Conservation (phyloP, 2,113 vertebrate species). For the Trinectes maculatus region DNA sequence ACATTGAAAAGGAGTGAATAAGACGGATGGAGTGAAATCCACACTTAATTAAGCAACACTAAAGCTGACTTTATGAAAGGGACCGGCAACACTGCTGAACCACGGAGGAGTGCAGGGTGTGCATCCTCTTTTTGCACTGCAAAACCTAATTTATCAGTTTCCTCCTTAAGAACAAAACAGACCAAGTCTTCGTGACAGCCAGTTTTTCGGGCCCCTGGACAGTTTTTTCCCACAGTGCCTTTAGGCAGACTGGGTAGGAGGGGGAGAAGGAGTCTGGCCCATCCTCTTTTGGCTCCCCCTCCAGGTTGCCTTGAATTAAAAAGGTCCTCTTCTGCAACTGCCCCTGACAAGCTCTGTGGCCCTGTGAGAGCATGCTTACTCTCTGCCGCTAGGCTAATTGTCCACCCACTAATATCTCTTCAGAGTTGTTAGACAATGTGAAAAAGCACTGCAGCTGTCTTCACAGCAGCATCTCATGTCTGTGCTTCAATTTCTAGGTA, state of each 20-base stretch:
- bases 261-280: constrained; percentile 5
- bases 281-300: constrained; percentile 41
- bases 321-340: constrained; percentile 31
- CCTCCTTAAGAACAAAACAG: constrained; percentile 27
- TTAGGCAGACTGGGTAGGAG: constrained; percentile 24
- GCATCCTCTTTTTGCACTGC: constrained; percentile 35
- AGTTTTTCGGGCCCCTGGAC: constrained; percentile 47
- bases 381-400: constrained; percentile 52
- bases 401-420: constrained; percentile 53
- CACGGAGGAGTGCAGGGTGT: neutral
- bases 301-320: constrained; percentile 33
- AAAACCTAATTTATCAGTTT: constrained; percentile 39
- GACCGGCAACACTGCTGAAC: constrained; percentile 21
- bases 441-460: constrained; percentile 50
- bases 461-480: constrained; percentile 9
- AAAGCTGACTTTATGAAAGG: constrained; percentile 46
- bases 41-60: constrained; percentile 59
- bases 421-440: constrained; percentile 54
- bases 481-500: too few relatives aligned
- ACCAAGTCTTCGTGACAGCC: constrained; percentile 28
- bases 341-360: constrained; percentile 32
- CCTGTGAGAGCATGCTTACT: constrained; percentile 22
- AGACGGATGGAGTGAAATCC: constrained; percentile 47
- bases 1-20: constrained; percentile 20
- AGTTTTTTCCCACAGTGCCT: constrained; percentile 52